A percentile compares a stretch with the other conserved stretches of the same genome.
Conservation (phyloP, 2,888 invertebrate genomes). For the Cheilosia variabilis region DNA sequence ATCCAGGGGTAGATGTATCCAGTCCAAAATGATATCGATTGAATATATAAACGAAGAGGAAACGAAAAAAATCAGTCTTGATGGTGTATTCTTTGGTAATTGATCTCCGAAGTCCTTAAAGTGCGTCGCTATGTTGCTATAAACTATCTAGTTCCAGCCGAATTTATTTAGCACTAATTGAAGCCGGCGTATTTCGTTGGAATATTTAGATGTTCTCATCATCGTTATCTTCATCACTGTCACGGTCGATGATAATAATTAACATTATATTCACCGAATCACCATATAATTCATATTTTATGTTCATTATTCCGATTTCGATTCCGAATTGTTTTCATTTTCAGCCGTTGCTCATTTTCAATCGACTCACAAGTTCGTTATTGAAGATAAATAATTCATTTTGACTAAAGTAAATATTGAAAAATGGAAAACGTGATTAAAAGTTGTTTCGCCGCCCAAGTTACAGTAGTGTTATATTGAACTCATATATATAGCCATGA, state of each 20-base stretch:
- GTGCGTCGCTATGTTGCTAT: slow-evolving; percentile 43
- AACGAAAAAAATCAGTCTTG: slow-evolving; percentile 65
- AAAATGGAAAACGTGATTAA: not conserved
- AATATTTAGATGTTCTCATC: slow-evolving; percentile 53
- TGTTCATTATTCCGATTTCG: slow-evolving; percentile 7
- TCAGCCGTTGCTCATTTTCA: slow-evolving; percentile 11
- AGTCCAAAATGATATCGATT: slow-evolving; percentile 40
- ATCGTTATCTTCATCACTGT: slow-evolving; percentile 47
- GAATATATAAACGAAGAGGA: slow-evolving; percentile 33
- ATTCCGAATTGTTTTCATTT: not conserved
- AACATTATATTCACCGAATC: slow-evolving; percentile 36
- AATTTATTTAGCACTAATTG: slow-evolving; percentile 59
- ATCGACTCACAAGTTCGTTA: slow-evolving; percentile 5
- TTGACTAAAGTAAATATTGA: not conserved
- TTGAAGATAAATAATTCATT: not conserved
- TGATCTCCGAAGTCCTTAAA: slow-evolving; percentile 71
- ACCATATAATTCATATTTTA: slow-evolving; percentile 3
- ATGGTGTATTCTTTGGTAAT: slow-evolving; percentile 68
- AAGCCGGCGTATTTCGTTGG: slow-evolving; percentile 48
- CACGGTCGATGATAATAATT: slow-evolving; percentile 49
- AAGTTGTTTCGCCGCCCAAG: not conserved
- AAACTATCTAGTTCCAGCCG: slow-evolving; percentile 35
- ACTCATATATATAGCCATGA: not conserved
- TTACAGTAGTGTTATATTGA: slow-evolving; percentile 6
- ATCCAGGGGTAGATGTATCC: slow-evolving; percentile 36